These are phyloP conservation scores for Diplolepis rosae DNA, from an alignment of 2,888 invertebrate genomes.

Conservation along the genomic window DNA sequence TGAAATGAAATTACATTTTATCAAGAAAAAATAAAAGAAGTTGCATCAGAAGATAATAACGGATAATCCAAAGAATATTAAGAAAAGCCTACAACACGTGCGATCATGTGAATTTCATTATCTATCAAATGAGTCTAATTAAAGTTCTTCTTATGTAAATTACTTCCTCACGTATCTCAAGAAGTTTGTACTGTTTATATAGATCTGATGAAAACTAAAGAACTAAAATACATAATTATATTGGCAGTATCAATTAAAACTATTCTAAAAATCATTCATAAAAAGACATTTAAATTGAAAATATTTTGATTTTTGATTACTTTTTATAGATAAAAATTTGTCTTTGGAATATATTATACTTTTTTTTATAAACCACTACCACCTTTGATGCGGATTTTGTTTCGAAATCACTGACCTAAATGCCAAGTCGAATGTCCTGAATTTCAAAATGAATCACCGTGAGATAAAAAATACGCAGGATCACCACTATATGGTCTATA, in stretches of 20 bases:
- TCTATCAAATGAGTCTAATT: neutral
- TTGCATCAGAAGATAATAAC: neutral
- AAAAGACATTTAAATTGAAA: too few relatives aligned
- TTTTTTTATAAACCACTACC: neutral
- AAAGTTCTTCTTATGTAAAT: neutral
- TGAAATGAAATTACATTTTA: neutral
- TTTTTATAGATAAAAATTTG: too few relatives aligned
- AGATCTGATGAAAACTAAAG: too few relatives aligned
- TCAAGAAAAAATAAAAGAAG: neutral
- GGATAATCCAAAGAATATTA: neutral
- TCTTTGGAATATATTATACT: neutral
- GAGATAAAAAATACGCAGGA: neutral
- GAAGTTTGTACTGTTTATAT: too few relatives aligned
- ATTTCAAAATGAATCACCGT: neutral
- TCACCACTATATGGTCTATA: neutral
- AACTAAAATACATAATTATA: too few relatives aligned
- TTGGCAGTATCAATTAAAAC: too few relatives aligned
- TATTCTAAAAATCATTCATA: too few relatives aligned
- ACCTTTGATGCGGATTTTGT: neutral
- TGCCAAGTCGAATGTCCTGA: neutral
- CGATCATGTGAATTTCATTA: neutral
- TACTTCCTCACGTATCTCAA: neutral
- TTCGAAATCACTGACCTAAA: neutral
- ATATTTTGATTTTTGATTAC: too few relatives aligned
- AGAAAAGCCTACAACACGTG: neutral